Evolutionary conservation across 2,113 vertebrate species (phyloP).

Genomic region (Leptobrachium ailaonicum): DNA sequence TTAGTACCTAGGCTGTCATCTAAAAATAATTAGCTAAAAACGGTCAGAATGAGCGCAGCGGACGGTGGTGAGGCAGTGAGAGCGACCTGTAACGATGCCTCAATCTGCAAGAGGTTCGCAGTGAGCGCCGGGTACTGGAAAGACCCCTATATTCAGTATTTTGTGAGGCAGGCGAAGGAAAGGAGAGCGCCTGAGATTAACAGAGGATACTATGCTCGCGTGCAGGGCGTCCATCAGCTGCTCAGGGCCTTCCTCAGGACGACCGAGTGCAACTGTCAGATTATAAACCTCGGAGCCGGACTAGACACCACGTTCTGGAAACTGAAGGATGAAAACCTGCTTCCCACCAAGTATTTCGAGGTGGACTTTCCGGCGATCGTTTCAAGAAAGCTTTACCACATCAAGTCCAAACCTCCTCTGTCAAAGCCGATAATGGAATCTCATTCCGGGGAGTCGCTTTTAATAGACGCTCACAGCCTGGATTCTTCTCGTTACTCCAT

Average conservation of each 20-base stretch:
- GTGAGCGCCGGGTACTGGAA: slow-evolving; percentile 91
- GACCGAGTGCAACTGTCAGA: slow-evolving; percentile 84
- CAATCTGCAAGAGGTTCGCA: no score
- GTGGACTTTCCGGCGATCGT: slow-evolving; percentile 93
- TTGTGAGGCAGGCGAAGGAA: slow-evolving; percentile 86
- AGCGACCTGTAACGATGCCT: no score
- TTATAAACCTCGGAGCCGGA: slow-evolving; percentile 91
- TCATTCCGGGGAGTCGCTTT: slow-evolving; percentile 86
- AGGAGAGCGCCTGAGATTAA: slow-evolving; percentile 96
- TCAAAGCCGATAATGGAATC: slow-evolving; percentile 90
- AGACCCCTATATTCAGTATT: slow-evolving; percentile 89
- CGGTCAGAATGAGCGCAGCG: no score
- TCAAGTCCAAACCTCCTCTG: slow-evolving; percentile 89
- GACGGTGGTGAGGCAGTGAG: no score
- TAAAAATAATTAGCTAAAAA: no score
- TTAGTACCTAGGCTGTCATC: no score
- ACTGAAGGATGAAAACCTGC: slow-evolving; percentile 90
- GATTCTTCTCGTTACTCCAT: slow-evolving; percentile 89
- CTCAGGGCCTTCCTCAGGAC: slow-evolving; percentile 85
- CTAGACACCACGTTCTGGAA: slow-evolving; percentile 96
- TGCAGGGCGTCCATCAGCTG: slow-evolving; percentile 82
- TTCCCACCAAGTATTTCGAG: slow-evolving; percentile 95
- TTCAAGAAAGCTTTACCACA: slow-evolving; percentile 88
- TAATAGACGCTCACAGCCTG: slow-evolving; percentile 87
- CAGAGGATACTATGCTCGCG: slow-evolving; percentile 95